These are phyloP conservation scores for Camelus dromedarius DNA, from an alignment of 2,113 vertebrate genomes.

Conservation along the genomic window DNA sequence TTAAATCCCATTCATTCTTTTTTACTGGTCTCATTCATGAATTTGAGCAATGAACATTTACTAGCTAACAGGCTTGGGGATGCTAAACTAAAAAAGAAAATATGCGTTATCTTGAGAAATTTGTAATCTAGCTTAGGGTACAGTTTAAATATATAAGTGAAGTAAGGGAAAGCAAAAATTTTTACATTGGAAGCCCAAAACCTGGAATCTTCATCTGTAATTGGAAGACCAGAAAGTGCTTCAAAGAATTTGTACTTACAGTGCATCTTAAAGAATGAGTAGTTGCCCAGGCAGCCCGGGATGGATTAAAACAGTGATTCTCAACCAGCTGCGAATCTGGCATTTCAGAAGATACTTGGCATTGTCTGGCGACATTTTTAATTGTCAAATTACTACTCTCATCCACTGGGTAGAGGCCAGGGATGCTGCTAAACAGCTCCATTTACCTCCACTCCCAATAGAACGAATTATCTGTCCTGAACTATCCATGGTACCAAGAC, in stretches of 20 bases:
- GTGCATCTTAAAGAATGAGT: background rate
- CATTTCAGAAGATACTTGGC: background rate
- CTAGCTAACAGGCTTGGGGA: background rate
- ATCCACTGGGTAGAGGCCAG: background rate
- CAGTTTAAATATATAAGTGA: background rate
- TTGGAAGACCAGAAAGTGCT: background rate
- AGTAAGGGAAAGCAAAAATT: background rate
- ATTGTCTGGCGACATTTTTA: background rate
- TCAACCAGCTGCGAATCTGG: background rate
- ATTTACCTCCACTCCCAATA: fast-evolving
- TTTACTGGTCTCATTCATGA: background rate
- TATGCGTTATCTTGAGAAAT: background rate
- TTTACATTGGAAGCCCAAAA: background rate
- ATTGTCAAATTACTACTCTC: background rate
- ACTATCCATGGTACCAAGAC: background rate
- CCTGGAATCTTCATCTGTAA: background rate
- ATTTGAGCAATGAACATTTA: background rate
- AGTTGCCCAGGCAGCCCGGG: background rate
- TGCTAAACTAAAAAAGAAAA: background rate
- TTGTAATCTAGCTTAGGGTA: background rate
- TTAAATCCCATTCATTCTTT: background rate
- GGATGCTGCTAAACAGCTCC: background rate
- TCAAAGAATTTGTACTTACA: background rate
- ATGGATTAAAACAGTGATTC: background rate
- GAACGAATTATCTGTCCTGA: background rate